Conservation (phyloP, 2,888 invertebrate genomes). For the Pterobdella sp. region DNA sequence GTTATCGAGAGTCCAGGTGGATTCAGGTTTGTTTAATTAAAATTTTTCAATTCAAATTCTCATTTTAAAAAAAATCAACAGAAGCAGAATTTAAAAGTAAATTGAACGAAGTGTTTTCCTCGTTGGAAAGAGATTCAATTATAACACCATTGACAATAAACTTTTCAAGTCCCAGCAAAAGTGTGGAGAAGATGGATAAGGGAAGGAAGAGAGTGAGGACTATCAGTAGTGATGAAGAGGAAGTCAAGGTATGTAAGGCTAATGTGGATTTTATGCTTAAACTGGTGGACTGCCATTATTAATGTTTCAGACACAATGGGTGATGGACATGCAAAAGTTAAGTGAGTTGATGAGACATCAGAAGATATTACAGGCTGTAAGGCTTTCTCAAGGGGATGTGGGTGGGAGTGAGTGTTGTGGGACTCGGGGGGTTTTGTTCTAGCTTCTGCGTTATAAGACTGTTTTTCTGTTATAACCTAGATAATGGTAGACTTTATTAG, state of each 20-base stretch:
- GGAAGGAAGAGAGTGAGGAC: neutral
- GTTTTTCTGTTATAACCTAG: no score
- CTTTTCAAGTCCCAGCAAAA: no score
- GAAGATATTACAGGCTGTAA: neutral
- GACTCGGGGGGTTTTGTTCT: no score
- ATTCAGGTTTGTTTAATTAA: neutral
- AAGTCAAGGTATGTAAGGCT: neutral
- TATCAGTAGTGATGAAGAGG: neutral
- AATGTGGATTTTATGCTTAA: neutral
- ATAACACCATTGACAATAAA: no score
- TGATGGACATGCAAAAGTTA: neutral
- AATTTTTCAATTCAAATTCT: neutral
- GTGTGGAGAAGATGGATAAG: neutral
- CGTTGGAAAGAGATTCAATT: neutral
- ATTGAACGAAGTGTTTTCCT: neutral
- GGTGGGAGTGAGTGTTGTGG: no score
- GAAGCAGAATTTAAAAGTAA: neutral
- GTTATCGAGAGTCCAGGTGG: neutral
- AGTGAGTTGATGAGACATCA: neutral
- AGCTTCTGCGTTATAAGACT: no score
- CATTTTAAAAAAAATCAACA: neutral
- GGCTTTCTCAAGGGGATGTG: neutral
- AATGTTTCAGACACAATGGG: neutral
- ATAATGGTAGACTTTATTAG: no score
- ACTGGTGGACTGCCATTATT: neutral